Conservation (phyloP, 2,888 invertebrate species). For the Merodon equestris region DNA sequence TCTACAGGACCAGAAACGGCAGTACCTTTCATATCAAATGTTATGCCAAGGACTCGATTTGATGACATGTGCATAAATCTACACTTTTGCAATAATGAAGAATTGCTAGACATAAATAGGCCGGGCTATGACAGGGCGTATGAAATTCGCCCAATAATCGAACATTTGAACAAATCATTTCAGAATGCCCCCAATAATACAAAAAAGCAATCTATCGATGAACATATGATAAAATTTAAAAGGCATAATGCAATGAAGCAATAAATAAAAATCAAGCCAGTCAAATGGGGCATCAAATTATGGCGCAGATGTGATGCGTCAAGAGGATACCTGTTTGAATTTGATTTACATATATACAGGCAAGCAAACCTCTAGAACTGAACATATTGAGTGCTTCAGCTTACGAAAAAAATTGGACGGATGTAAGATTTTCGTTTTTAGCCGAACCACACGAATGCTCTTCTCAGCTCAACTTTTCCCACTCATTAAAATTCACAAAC, state of each 20-base stretch:
- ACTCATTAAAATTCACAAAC: too few relatives aligned
- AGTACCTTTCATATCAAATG: conserved; percentile 17
- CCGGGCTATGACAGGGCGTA: conserved; percentile 16
- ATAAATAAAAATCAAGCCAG: conserved; percentile 68
- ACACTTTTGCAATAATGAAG: conserved; percentile 8
- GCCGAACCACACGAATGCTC: too few relatives aligned
- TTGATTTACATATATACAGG: not conserved
- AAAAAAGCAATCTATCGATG: conserved; percentile 52
- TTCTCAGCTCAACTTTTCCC: too few relatives aligned
- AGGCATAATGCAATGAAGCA: conserved; percentile 64
- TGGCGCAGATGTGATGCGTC: conserved; percentile 43
- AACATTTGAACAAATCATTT: conserved; percentile 1
- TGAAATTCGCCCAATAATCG: conserved; percentile 10
- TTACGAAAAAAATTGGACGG: not conserved
- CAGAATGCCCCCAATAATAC: conserved; percentile 13
- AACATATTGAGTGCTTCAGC: not conserved
- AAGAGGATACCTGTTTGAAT: conserved; percentile 7
- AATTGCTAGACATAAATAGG: not conserved
- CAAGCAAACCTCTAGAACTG: not conserved
- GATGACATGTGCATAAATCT: not conserved
- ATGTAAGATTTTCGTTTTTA: not conserved
- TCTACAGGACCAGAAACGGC: conserved; percentile 12
- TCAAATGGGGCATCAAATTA: conserved; percentile 69
- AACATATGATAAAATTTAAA: conserved; percentile 69
- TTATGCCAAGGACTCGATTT: conserved; percentile 12